Evolutionary conservation across 2,888 invertebrate genomes (phyloP), one percentile per base, ranked within the genome.

Genomic region (Camptogramma bilineatum): DNA sequence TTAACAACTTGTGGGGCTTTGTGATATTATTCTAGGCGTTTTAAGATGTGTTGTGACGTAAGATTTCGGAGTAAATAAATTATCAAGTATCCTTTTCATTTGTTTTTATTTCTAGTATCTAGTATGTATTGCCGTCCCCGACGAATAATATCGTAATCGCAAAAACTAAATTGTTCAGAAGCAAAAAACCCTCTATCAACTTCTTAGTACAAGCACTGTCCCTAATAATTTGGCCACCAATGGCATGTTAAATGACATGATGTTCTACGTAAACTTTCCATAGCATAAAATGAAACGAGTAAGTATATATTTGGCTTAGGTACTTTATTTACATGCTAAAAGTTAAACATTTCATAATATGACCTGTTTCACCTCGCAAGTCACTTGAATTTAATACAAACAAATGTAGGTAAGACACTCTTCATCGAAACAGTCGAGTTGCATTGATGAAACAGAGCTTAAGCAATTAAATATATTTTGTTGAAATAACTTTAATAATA

Each of bases 11-110:
- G 57, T 55, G 57, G 58, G 59, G 64, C 65, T 66, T 68, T 66
- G 85, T 85, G 85, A 83, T 85, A 84, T 78, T 83, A 76, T 75
- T 76, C 71, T 67, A 69, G 57, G 46, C 46, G n/a, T n/a, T 52
- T 5, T 59, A 55, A 50, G 56, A 39, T 39, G 64, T 57, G 51
- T 55, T 77, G 73, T 75, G 69, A 72, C 62, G 66, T 73, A 72
- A 68, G 62, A 48, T 59, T 65, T 73, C 58, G 70, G 62, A 61
- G 61, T 60, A 64, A 68, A 70, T 76, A 78, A 80, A 80, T 76
- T 74, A 67, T 39, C 60, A 72, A 65, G 71, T 75, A 68, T 60
- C 42, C 64, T 64, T 69, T 71, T 62, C 65, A 54, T 58, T 59
- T 64, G 68, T 52, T 73, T 70, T 73, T 66, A 69, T 63, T 72